Conservation (phyloP, 2,888 invertebrate genomes). For the Hyposoter didymator region DNA sequence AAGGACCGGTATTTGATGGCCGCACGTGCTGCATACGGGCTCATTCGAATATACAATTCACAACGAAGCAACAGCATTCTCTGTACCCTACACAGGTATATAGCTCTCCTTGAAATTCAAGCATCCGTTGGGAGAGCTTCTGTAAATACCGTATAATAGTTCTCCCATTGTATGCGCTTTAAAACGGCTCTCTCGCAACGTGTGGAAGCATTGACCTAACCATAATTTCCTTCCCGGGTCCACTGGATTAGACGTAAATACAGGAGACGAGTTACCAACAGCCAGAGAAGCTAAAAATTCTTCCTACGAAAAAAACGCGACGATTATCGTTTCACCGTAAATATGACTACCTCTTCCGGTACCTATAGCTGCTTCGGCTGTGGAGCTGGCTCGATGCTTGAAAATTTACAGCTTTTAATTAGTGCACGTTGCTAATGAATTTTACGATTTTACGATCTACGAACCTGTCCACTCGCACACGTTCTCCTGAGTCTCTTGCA, state of each 20-base stretch:
- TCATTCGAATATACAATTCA: constrained; percentile 26
- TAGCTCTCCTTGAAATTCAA: constrained; percentile 26
- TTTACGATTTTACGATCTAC: constrained; percentile 67
- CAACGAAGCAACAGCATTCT: constrained; percentile 21
- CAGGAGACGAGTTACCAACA: not conserved
- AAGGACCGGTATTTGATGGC: constrained; percentile 47
- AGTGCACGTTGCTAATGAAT: constrained; percentile 65
- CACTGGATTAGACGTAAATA: not conserved
- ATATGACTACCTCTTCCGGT: constrained; percentile 27
- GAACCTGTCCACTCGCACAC: constrained; percentile 23
- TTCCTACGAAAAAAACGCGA: constrained; percentile 1
- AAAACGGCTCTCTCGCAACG: not conserved
- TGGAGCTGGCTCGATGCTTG: constrained; percentile 6
- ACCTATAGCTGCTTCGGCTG: constrained; percentile 6
- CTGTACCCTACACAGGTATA: not conserved
- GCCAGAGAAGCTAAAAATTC: not conserved
- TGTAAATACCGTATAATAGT: constrained; percentile 34
- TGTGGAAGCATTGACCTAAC: constrained; percentile 23
- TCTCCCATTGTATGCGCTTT: constrained; percentile 14
- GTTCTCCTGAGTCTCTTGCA: not conserved
- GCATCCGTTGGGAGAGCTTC: constrained; percentile 19
- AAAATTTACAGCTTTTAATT: constrained; percentile 68
- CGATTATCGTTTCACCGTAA: not conserved
- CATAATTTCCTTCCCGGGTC: not conserved
- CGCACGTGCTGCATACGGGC: constrained; percentile 16